Base-by-base conservation (phyloP, 1,140 invertebrate genomes). In the Trichonephila clavata region DNA sequence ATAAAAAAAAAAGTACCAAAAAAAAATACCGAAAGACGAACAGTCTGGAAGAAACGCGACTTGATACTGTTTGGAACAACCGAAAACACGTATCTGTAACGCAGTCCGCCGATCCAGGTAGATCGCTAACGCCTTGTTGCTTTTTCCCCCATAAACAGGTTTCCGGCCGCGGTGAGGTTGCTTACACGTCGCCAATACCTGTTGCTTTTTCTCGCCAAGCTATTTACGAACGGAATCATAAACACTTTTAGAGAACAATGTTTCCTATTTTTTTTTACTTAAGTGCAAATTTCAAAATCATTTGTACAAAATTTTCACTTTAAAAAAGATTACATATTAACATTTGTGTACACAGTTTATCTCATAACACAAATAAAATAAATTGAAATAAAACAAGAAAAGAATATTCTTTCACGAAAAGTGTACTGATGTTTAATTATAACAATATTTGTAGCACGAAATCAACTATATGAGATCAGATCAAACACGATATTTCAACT, bases 101-200 rank as follows among this genome's bases (percentile, higher is more conserved):
- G 59, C 59, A 59, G 84, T 63, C 60, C 24, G 39, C 32, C 39
- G 63, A 61, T 50, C 50, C 87, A 89, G 87, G 87, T 89, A 89
- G 87, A 71, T 89, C 65, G 87, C 68, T 50, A 89, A 89, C 87
- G 87, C 87, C 87, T 89, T 77, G 65, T 89, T 14, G 20, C 65
- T 71, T 50, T 39, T 43, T 16, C 32, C 50, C 63, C 60, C 60
- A 16, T 77, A 89, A 89, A 89, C 87, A 89, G 87, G 87, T 89
- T 89, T 89, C 68, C 63, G 21, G 60, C 61, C n/a, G 16, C 57
- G 8, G 8, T 65, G n/a, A 32, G 50, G 50, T 84, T 84, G 83
- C 83, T 13, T 6, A 3, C 24, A 20, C n/a, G 57, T 57, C 83
- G 83, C 83, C 83, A 84, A 84, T 59, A 60, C 57, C n/a, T 84